Evolutionary conservation across 2,797 vertebrate genomes (phyloP), one percentile per base, ranked within the genome.

Genomic region (Glossophaga mutica): DNA sequence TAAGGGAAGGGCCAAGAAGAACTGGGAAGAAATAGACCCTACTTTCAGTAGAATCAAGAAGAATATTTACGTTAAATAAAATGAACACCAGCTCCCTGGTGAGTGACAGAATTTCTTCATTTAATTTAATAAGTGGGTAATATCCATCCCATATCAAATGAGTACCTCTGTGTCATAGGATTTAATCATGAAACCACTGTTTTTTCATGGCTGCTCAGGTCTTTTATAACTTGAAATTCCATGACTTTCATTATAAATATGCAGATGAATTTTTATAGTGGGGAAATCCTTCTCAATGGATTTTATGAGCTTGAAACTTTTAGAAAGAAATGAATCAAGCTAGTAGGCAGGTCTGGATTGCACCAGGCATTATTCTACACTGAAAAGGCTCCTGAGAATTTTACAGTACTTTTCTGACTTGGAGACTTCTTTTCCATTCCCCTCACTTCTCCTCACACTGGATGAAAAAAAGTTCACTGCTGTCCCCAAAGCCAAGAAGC

Each of bases 271-370:
- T 81, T 37, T 83, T 34, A 48, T 3, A 26, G 48, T 34, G 19
- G 15, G 22, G 19, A 71, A 87, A 87, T 10, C 5, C 9, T 32
- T 87, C 39, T 68, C 21, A 32, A 12, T 48, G 59, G 22, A 71
- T 68, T 94, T 87, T 65, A 52, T 52, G 4, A 78, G 48, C 85
- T 95, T 90, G 68, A 5, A 94, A 52, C 21, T 94, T 93, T 67
- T 11, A 81, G 9, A 15, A 93, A 78, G 74, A 93, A 86, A 81
- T 19, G 34, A 70, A 12, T 32, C 90, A 52, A 92, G 9, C 48
- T 76, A 34, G 62, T 70, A 73, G 48, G 62, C n/a, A 90, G 10
- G 16, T 11, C 55, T 86, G n/a, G 71, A 76, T 52, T 22, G 14
- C 9, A 62, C 21, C 48, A 81, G 19, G 52, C 24, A 29, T 79